Percentiles rank a stretch among this genome's conserved stretches.
phyloP scores from a whole-genome alignment of 2,888 invertebrate species.

The Sinopyrophorus schimmeli region DNA sequence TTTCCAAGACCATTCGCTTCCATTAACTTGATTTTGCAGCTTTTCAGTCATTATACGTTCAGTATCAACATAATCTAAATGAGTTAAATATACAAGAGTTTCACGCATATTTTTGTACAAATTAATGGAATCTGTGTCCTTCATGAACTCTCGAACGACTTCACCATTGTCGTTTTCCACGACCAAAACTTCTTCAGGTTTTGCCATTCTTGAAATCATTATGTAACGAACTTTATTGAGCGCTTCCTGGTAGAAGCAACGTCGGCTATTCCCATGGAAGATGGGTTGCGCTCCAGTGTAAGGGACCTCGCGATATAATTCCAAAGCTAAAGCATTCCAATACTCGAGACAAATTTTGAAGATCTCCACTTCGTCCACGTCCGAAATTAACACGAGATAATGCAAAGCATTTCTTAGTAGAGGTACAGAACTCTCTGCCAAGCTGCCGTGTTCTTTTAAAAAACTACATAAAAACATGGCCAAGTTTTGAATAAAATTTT shows the following conservation, averaged over 20 bases:
- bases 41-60: slow-evolving; percentile 99
- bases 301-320: slow-evolving; percentile 88
- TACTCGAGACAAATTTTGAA: slow-evolving; percentile 99
- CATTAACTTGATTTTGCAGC: slow-evolving; percentile 96
- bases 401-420: slow-evolving; percentile 81
- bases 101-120: slow-evolving; percentile 99
- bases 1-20: slow-evolving; percentile 99
- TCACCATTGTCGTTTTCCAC: slow-evolving; percentile 99
- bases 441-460: slow-evolving; percentile 91
- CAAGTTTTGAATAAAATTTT: slow-evolving; percentile 98
- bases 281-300: slow-evolving; percentile 46
- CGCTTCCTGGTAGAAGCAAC: slow-evolving; percentile 77
- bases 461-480: slow-evolving; percentile 97
- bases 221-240: slow-evolving; percentile 89
- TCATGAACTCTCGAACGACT: slow-evolving; percentile 99
- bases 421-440: slow-evolving; percentile 81
- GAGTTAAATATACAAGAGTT: slow-evolving; percentile 95
- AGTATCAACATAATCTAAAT: slow-evolving; percentile 96
- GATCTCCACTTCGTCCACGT: slow-evolving; percentile 99
- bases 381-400: slow-evolving; percentile 89
- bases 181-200: slow-evolving; percentile 98
- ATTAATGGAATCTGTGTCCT: slow-evolving; percentile 99
- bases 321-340: slow-evolving; percentile 93
- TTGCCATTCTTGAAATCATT: slow-evolving; percentile 99
- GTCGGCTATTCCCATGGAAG: slow-evolving; percentile 56